phyloP scores from a whole-genome alignment of 2,113 vertebrate species.

The Rhea americana region DNA sequence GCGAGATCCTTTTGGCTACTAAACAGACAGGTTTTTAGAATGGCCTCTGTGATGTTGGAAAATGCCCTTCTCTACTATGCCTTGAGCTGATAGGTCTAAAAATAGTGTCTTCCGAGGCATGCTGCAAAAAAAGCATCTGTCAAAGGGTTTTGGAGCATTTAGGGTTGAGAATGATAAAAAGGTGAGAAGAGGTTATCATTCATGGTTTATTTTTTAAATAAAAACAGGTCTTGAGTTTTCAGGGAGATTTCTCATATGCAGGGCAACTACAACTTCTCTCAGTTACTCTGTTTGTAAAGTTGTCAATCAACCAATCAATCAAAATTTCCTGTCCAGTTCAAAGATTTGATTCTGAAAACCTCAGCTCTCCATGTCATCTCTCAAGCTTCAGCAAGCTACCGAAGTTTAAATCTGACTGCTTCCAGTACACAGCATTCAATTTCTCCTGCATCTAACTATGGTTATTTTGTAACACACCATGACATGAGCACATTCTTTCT shows the following conservation, averaged over 20 bases:
- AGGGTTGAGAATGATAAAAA: not conserved
- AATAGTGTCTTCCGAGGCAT: not conserved
- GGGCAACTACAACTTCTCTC: not conserved
- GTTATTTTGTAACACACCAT: conserved; percentile 10
- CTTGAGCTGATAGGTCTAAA: not conserved
- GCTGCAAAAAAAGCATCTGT: not conserved
- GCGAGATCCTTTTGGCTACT: not conserved
- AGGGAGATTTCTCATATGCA: not conserved
- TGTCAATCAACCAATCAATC: not conserved
- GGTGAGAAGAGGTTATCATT: not conserved
- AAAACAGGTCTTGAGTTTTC: not conserved
- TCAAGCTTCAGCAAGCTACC: conserved; percentile 27
- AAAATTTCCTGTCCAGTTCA: not conserved
- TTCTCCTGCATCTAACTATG: not conserved
- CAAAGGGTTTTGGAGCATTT: not conserved
- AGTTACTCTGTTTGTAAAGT: not conserved
- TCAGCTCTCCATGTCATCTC: not conserved
- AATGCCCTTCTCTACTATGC: not conserved
- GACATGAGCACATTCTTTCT: conserved; percentile 39
- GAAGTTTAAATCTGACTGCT: conserved; percentile 14
- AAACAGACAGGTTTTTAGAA: not conserved
- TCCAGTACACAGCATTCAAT: conserved; percentile 8
- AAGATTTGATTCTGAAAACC: not conserved
- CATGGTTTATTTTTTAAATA: not conserved
- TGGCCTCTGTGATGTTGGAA: not conserved